A percentile compares a stretch with the other conserved stretches of the same genome.
Conservation (phyloP, 1,140 invertebrate genomes). For the Thaumatotibia leucotreta region DNA sequence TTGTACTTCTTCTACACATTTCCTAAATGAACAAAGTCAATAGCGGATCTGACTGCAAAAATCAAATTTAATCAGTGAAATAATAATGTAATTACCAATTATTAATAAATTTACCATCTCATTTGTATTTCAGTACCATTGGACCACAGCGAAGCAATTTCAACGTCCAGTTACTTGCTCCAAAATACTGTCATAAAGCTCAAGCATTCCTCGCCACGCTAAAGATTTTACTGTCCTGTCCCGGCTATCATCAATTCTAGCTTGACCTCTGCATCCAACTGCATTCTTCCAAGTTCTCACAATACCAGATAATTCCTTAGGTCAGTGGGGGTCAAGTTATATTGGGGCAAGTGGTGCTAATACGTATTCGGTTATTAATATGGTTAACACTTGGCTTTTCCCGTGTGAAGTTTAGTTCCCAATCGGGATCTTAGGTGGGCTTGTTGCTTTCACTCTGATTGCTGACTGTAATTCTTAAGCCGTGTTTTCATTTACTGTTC, state of each 20-base stretch:
- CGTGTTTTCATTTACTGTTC: too few species aligned
- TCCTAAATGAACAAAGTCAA: too few species aligned
- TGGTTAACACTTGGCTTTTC: slow-evolving; percentile 10
- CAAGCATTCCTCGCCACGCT: neutral
- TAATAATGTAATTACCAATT: too few species aligned
- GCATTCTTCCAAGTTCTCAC: neutral
- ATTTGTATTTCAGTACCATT: too few species aligned
- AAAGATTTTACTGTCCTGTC: neutral
- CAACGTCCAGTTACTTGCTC: neutral
- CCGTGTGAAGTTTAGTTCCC: slow-evolving; percentile 8
- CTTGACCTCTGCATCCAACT: neutral
- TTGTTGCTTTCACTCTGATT: neutral
- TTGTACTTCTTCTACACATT: too few species aligned
- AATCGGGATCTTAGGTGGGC: neutral
- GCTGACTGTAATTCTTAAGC: too few species aligned
- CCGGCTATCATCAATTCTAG: slow-evolving; percentile 6
- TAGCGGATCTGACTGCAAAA: too few species aligned
- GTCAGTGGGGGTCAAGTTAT: neutral
- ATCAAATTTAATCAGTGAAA: too few species aligned
- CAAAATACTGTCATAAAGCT: slow-evolving; percentile 9
- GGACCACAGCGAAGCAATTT: neutral
- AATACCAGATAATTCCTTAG: neutral
- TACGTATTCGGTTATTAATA: slow-evolving; percentile 7
- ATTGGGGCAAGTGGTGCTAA: neutral
- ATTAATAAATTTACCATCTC: too few species aligned